These are phyloP conservation scores for Chydorus sphaericus DNA, from an alignment of 2,888 invertebrate species.

Conservation along the genomic window DNA sequence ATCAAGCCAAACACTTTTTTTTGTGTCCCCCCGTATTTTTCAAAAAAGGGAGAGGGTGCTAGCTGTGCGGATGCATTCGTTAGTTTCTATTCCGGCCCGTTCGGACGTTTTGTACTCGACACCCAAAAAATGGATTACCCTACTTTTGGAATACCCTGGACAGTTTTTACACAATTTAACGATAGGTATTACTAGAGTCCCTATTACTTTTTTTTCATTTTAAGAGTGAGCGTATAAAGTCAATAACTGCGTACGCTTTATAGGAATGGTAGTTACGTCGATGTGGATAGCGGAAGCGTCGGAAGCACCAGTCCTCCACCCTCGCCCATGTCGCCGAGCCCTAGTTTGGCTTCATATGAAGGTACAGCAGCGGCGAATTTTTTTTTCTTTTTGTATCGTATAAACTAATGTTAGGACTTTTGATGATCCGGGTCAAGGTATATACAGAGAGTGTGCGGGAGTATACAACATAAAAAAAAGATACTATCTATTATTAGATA, in stretches of 20 bases:
- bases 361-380: too few relatives aligned
- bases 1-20: neutral
- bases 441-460: too few relatives aligned
- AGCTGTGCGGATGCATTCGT: neutral
- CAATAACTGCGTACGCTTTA: neutral
- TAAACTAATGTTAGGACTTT: neutral
- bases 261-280: neutral
- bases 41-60: neutral
- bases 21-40: neutral
- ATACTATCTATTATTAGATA: too few relatives aligned
- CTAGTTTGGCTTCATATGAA: constrained; percentile 4
- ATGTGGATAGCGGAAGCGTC: constrained; percentile 6
- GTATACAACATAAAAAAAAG: too few relatives aligned
- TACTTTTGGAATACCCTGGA: constrained; percentile 12
- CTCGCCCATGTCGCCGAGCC: constrained; percentile 12
- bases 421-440: too few relatives aligned
- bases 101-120: neutral
- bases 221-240: too few relatives aligned
- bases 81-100: neutral
- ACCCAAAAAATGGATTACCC: constrained; percentile 11
- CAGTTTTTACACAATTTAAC: neutral
- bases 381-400: neutral
- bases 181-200: neutral
- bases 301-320: constrained; percentile 12
- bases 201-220: neutral